Evolutionary conservation across 2,113 vertebrate species (phyloP).

Genomic region (Lagopus muta): DNA sequence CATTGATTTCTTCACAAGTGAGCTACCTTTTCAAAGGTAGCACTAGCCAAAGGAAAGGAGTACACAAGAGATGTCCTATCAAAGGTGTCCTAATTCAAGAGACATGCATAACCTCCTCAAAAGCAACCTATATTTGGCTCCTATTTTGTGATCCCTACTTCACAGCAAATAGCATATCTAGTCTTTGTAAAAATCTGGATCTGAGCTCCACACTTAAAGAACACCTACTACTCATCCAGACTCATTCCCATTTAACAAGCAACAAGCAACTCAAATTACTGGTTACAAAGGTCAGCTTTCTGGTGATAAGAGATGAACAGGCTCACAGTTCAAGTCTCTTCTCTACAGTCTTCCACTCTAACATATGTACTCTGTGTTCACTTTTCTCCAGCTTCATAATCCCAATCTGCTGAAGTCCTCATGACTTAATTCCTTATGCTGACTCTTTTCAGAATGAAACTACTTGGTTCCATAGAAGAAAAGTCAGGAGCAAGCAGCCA

Average conservation of each 20-base stretch:
- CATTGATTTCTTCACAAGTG: neutral
- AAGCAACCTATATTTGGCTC: neutral
- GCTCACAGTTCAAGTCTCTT: neutral
- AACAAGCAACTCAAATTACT: neutral
- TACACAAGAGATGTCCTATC: neutral
- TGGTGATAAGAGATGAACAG: neutral
- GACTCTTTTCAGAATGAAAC: neutral
- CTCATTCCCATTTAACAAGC: neutral
- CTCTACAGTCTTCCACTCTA: neutral
- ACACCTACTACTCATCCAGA: slow-evolving; percentile 17
- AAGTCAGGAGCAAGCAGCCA: neutral
- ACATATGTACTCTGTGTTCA: neutral
- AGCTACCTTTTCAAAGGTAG: neutral
- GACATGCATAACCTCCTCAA: neutral
- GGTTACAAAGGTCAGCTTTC: slow-evolving; percentile 36
- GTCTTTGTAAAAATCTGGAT: neutral
- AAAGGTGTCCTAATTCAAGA: neutral
- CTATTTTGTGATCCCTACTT: neutral
- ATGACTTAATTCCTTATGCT: neutral
- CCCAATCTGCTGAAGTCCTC: neutral
- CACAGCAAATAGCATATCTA: neutral
- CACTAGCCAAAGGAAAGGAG: neutral
- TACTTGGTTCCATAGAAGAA: neutral
- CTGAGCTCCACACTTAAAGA: slow-evolving; percentile 24
- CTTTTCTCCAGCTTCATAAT: neutral